These are phyloP conservation scores for Terebella lapidaria DNA, from an alignment of 2,888 invertebrate genomes.

Conservation along the genomic window DNA sequence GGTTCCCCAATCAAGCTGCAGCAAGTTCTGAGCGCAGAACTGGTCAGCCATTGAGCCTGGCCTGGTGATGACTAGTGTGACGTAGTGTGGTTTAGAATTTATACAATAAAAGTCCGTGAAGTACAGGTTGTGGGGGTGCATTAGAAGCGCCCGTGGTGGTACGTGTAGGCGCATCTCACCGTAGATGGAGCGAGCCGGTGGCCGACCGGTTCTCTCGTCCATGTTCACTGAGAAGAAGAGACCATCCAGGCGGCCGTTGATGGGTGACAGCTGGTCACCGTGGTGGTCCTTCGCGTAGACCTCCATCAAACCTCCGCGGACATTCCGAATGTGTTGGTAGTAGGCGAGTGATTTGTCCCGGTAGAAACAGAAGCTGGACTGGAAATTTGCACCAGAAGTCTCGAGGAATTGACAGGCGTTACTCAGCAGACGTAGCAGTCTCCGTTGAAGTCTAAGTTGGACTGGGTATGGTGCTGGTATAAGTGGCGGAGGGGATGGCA, in stretches of 20 bases:
- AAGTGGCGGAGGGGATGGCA: too few relatives aligned
- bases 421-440: too few relatives aligned
- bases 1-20: not conserved
- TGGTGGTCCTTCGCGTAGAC: slow-evolving; percentile 14
- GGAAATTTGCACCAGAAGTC: too few relatives aligned
- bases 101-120: slow-evolving; percentile 4
- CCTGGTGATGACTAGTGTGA: slow-evolving; percentile 5
- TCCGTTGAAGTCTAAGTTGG: too few relatives aligned
- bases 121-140: not conserved
- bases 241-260: slow-evolving; percentile 16
- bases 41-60: slow-evolving; percentile 2
- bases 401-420: too few relatives aligned
- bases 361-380: too few relatives aligned
- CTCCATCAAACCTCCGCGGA: slow-evolving; percentile 16
- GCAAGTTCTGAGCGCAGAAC: slow-evolving; percentile 4
- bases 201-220: not conserved
- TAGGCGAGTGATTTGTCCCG: slow-evolving; percentile 17
- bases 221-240: slow-evolving; percentile 18
- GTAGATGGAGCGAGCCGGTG: not conserved
- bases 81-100: not conserved
- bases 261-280: slow-evolving; percentile 15
- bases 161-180: not conserved
- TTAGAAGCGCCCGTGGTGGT: not conserved
- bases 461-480: too few relatives aligned
- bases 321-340: slow-evolving; percentile 10